Evolutionary conservation across 2,888 invertebrate species (phyloP), one percentile per base, ranked within the genome.

Genomic region (Dolichomitus sp.): DNA sequence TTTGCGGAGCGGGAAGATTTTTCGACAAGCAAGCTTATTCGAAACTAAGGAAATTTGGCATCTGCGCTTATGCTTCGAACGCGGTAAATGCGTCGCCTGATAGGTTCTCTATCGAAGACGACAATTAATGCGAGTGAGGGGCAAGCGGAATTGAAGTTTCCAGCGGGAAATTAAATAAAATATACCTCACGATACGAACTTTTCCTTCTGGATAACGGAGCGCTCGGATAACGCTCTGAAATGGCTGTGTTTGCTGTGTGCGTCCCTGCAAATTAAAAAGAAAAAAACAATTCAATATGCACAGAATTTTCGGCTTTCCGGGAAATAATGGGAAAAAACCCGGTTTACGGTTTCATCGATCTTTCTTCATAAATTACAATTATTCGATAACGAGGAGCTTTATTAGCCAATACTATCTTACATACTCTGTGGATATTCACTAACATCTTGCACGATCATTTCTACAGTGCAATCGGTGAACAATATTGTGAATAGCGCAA

Each of bases 341-440:
- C 27, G 19, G 23, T 17, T 50, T 50, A 12, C 30, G 23, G 37
- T 42, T 50, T 65, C 40, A n/a, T 77, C 50, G 37, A 68, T 59
- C 68, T 59, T 69, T 74, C 65, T 69, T 69, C 61, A 61, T 70
- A 69, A 50, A 69, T 69, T 59, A 69, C 50, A 59, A 69, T 66
- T 66, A 54, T 66, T 66, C 75, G 65, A 75, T 57, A 66, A 57
- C 50, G 33, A 72, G 19, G 37, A 63, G 63, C 40, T 74, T 74
- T 42, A 12, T 37, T 33, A 59, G 42, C 42, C 37, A 57, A 70
- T 37, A 54, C 9, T 27, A 50, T 48, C 30, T n/a, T 27, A n/a
- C 33, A 1, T 14, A 63, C 9, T 17, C 6, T 17, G 27, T 23
- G 52, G 23, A 23, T 65, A 63, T 65, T 57, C 30, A 6, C 12